A percentile compares a stretch with the other conserved stretches of the same genome.
phyloP scores from a whole-genome alignment of 2,888 invertebrate genomes.

The Cheilosia pagana region DNA sequence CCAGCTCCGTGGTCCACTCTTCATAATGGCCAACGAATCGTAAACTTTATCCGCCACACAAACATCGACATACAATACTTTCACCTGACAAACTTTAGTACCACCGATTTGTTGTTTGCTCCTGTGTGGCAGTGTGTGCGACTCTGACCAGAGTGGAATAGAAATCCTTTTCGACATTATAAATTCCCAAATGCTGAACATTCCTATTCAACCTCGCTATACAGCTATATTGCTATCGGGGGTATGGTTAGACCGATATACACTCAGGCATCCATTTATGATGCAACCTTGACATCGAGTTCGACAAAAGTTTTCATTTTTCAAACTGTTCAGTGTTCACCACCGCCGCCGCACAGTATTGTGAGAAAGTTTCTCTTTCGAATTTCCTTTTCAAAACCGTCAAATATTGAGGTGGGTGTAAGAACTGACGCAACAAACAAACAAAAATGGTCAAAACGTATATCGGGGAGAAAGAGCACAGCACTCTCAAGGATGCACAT shows the following conservation, averaged over 20 bases:
- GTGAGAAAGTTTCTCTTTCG: constrained; percentile 49
- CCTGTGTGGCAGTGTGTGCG: background rate
- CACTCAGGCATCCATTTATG: constrained; percentile 34
- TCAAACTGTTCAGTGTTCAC: constrained; percentile 14
- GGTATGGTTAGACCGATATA: constrained; percentile 19
- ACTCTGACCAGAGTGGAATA: constrained; percentile 21
- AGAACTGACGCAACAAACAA: background rate
- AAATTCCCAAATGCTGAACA: constrained; percentile 41
- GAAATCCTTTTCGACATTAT: constrained; percentile 52
- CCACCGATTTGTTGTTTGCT: constrained; percentile 3
- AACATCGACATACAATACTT: constrained; percentile 13
- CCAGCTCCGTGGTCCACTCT: constrained; percentile 25
- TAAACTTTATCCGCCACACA: constrained; percentile 22
- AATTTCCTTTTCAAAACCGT: constrained; percentile 58
- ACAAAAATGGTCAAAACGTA: constrained; percentile 36
- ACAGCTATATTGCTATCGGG: background rate
- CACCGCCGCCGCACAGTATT: constrained; percentile 25
- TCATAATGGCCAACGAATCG: constrained; percentile 12
- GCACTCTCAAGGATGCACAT: constrained; percentile 51
- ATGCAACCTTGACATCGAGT: constrained; percentile 58
- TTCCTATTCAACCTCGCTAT: constrained; percentile 6
- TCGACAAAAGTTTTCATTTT: constrained; percentile 60
- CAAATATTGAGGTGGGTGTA: constrained; percentile 23
- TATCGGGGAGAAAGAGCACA: constrained; percentile 14
- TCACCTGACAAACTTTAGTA: constrained; percentile 61